A percentile compares a stretch with the other conserved stretches of the same genome.
phyloP scores from a whole-genome alignment of 2,797 vertebrate species.

The Macropodus opercularis region DNA sequence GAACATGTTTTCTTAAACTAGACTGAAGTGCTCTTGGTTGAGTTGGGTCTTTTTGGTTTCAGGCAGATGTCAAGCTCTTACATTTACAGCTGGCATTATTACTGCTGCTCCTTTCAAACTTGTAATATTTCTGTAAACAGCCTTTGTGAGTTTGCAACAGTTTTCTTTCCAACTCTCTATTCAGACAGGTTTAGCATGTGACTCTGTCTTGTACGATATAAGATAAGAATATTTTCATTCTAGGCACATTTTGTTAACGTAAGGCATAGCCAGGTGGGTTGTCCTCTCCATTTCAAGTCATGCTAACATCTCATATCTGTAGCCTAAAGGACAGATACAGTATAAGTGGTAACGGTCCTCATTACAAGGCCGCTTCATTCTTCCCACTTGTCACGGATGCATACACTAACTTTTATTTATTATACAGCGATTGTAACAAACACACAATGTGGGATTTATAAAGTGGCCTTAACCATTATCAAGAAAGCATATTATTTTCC shows the following conservation, averaged over 20 bases:
- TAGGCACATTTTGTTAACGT: neutral
- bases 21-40: constrained; percentile 20
- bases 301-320: neutral
- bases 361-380: too few relatives aligned
- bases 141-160: constrained; percentile 22
- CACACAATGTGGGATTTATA: too few relatives aligned
- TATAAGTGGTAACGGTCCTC: too few relatives aligned
- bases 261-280: too few relatives aligned
- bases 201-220: constrained; percentile 60
- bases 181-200: constrained; percentile 25
- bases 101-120: constrained; percentile 17
- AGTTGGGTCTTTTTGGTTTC: constrained; percentile 41
- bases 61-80: constrained; percentile 72
- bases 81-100: constrained; percentile 21
- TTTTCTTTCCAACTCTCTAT: constrained; percentile 13
- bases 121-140: constrained; percentile 37
- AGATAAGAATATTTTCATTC: neutral
- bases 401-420: too few relatives aligned
- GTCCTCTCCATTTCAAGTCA: neutral
- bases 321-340: neutral
- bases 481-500: neutral
- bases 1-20: constrained; percentile 3
- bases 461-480: neutral
- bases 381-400: too few relatives aligned
- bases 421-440: too few relatives aligned